Base-by-base conservation (phyloP, 2,888 invertebrate genomes). In the Operophtera brumata region DNA sequence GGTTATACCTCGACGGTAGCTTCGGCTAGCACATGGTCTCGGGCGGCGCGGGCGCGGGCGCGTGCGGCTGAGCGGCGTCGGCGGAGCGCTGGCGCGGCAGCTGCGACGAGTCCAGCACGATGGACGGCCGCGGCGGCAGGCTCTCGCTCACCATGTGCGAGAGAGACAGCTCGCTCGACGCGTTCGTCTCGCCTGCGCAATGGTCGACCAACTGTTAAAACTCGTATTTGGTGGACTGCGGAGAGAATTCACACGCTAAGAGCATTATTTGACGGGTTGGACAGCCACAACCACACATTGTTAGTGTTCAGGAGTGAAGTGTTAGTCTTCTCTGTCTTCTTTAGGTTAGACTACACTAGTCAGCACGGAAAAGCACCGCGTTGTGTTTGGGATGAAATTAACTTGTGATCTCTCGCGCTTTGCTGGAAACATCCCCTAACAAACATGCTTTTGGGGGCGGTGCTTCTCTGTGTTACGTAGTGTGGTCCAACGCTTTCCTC, bases 141-240 rank as follows among this genome's bases (percentile, higher is more conserved):
- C 67, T 85, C 80, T 91, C 91, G 70, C 89, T 90, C 69, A 85
- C 84, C 89, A 91, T 86, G 78, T 89, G 90, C 61, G 90, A 90
- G 4, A 91, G 79, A 0, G 91, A 91, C 45, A 90, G 65, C 56
- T 91, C 91, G 71, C 90, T 90, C 0, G 90, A 91, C 0, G 88
- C 89, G 72, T 91, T 91, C 28, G 91, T 91, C 26, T 91, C 91
- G 34, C 88, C 91, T 91, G 70, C 50, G 45, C 45, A 52, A 50
- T 36, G 28, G 39, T 39, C 4, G 30, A 37, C 20, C 51, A 40
- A 52, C 44, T 47, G 52, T 52, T 48, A 57, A 12, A 7, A 40
- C 34, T 37, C 40, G 43, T 37, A 30, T 13, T 36, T 43, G 20
- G 35, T 30, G 41, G 45, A 57, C 52, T 57, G 52, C 48, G 57